Conservation (phyloP, 1,140 invertebrate species). For the Drosophila melanogaster region Release_6_plus_ISO1_MT NC_004354.4:13391501-13392000, state of each 20-base stretch:
- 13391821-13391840: conserved; percentile 17
- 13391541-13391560: conserved; percentile 26
- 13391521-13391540: conserved; percentile 9
- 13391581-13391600: conserved; percentile 10
- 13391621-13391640: conserved; percentile 6
- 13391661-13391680: neutral
- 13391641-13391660: conserved; percentile 5
- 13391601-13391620: conserved; percentile 20
- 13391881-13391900: neutral
- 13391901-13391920: neutral
- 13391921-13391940: neutral
- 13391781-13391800: conserved; percentile 25
- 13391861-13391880: conserved; percentile 11
- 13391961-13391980: conserved; percentile 20
- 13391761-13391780: no score
- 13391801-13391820: conserved; percentile 25
- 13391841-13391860: conserved; percentile 46
- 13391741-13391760: conserved; percentile 12
- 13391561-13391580: conserved; percentile 39
- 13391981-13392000: neutral
- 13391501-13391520: conserved; percentile 6
- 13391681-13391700: conserved; percentile 52
- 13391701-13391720: conserved; percentile 9
- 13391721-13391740: neutral
- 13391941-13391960: conserved; percentile 36